These are phyloP conservation scores for Perccottus glenii DNA, from an alignment of 2,113 vertebrate species.

Conservation along the genomic window DNA sequence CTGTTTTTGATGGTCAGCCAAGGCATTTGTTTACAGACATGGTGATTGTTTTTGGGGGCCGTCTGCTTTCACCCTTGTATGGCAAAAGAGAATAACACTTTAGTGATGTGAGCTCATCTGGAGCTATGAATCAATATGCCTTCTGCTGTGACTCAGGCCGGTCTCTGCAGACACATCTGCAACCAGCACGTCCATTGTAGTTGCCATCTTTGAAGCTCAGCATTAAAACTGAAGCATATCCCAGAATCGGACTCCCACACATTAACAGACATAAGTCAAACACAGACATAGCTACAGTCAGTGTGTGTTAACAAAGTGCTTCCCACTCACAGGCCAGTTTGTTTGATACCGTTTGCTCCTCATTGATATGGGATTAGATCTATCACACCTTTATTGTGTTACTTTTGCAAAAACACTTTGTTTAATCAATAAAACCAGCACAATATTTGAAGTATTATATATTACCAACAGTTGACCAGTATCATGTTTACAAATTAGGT, in stretches of 20 bases:
- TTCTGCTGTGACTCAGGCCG: slow-evolving; percentile 68
- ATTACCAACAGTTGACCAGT: slow-evolving; percentile 6
- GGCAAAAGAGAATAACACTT: slow-evolving; percentile 62
- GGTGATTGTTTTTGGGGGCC: slow-evolving; percentile 61
- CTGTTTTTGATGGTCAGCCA: slow-evolving; percentile 79
- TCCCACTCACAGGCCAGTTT: slow-evolving; percentile 67
- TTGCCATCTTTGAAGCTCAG: slow-evolving; percentile 66
- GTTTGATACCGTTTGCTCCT: slow-evolving; percentile 68
- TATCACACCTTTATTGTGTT: slow-evolving; percentile 48
- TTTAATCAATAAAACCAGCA: slow-evolving; percentile 53
- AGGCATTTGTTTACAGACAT: slow-evolving; percentile 71
- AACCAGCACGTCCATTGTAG: slow-evolving; percentile 48
- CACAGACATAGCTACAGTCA: slow-evolving; percentile 45
- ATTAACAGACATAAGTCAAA: slow-evolving; percentile 55
- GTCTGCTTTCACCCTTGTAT: slow-evolving; percentile 59
- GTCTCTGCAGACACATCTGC: slow-evolving; percentile 65
- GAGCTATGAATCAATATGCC: slow-evolving; percentile 72
- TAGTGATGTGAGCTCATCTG: slow-evolving; percentile 66
- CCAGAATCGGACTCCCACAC: slow-evolving; percentile 68
- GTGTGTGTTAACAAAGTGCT: slow-evolving; percentile 62
- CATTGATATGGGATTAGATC: slow-evolving; percentile 46
- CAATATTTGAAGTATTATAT: not conserved
- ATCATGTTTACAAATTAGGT: slow-evolving; percentile 66
- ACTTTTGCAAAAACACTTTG: slow-evolving; percentile 29
- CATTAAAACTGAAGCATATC: slow-evolving; percentile 63